Percentiles rank a stretch among this genome's conserved stretches.
These are phyloP conservation scores for Microchirus variegatus DNA, from an alignment of 2,797 vertebrate species.

Conservation along the genomic window DNA sequence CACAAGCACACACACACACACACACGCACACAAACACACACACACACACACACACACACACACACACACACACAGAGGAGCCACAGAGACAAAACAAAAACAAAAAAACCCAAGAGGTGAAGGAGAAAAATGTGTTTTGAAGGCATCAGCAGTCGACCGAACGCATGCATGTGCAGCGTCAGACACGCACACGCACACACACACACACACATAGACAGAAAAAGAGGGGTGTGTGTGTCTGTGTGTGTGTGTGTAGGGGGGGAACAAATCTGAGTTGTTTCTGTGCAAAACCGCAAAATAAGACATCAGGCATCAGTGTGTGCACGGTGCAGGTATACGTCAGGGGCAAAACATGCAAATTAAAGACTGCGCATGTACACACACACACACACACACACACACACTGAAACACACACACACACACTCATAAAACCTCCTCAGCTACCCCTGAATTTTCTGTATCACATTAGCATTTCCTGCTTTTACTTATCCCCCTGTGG, in stretches of 20 bases:
- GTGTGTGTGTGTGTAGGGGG: too few relatives aligned
- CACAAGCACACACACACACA: too few relatives aligned
- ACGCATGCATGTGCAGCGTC: conserved; percentile 54
- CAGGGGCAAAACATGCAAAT: not conserved
- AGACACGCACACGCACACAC: conserved; percentile 14
- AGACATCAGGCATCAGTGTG: conserved; percentile 5
- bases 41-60: too few relatives aligned
- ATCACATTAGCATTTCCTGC: too few relatives aligned
- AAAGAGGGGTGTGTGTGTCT: not conserved
- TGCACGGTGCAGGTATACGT: not conserved
- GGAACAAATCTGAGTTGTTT: conserved; percentile 20
- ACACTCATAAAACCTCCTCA: too few relatives aligned
- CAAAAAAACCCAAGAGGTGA: conserved; percentile 27
- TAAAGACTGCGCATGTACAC: not conserved
- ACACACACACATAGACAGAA: conserved; percentile 13
- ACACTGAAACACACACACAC: not conserved
- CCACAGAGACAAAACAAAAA: conserved; percentile 25
- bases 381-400: not conserved
- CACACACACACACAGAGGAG: conserved; percentile 54
- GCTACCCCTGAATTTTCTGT: too few relatives aligned
- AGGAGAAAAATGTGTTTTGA: conserved; percentile 36
- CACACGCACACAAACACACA: too few relatives aligned
- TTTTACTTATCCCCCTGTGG: too few relatives aligned
- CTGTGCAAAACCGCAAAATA: conserved; percentile 29
- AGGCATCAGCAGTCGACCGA: conserved; percentile 52